phyloP scores from a whole-genome alignment of 2,113 vertebrate genomes.

The Crotalus helleri region DNA sequence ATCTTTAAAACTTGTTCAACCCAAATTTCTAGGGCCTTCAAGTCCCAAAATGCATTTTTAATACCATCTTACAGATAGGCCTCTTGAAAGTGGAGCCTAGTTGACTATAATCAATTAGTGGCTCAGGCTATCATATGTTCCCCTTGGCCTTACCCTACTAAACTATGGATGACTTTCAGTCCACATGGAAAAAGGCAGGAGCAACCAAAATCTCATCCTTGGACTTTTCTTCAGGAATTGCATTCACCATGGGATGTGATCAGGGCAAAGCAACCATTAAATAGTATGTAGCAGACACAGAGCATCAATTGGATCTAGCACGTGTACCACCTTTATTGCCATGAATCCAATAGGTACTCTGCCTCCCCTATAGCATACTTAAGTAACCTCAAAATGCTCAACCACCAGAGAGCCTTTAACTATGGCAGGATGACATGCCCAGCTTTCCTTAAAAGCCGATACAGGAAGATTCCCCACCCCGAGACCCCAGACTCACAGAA shows the following conservation, averaged over 20 bases:
- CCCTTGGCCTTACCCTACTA: not conserved
- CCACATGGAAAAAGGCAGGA: not conserved
- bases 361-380: not conserved
- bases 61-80: not conserved
- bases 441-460: not conserved
- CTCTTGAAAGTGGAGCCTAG: no score
- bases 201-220: no score
- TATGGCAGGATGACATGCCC: not conserved
- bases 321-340: not conserved
- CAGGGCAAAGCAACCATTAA: not conserved
- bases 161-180: not conserved
- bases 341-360: not conserved
- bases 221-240: not conserved
- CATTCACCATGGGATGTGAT: not conserved
- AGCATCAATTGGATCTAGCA: not conserved
- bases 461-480: not conserved
- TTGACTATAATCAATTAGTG: not conserved
- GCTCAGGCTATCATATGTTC: not conserved
- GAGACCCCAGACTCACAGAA: not conserved
- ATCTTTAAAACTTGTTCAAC: not conserved
- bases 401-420: not conserved
- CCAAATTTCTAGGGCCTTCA: not conserved
- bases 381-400: not conserved
- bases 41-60: not conserved
- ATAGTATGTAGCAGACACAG: not conserved